Percentiles rank a stretch among this genome's conserved stretches.
phyloP scores from a whole-genome alignment of 2,888 invertebrate genomes.

The Blastobasis adustella region DNA sequence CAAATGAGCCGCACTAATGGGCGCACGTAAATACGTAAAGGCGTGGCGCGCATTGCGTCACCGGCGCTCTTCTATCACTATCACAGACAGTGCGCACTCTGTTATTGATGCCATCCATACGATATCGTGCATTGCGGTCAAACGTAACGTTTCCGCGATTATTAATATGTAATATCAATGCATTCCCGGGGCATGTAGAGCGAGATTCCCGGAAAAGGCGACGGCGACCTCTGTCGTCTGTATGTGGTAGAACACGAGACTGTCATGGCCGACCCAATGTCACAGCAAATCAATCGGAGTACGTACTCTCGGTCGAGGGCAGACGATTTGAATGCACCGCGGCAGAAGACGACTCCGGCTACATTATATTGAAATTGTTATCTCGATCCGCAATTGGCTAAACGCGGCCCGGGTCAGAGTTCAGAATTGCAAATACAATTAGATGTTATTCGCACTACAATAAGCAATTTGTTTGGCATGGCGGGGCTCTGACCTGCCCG shows the following conservation, averaged over 20 bases:
- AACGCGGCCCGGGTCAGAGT: constrained; percentile 5
- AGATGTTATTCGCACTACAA: neutral
- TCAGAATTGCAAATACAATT: constrained; percentile 1
- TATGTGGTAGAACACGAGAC: neutral
- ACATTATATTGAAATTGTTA: neutral
- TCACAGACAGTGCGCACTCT: too few relatives aligned
- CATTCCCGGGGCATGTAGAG: too few relatives aligned
- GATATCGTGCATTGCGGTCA: too few relatives aligned
- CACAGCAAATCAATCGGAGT: neutral
- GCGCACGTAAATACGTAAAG: neutral
- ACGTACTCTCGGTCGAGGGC: too few relatives aligned
- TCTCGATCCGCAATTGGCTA: constrained; percentile 2
- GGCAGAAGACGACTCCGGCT: neutral
- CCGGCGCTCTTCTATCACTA: neutral
- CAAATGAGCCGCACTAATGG: neutral
- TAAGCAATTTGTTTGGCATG: constrained; percentile 1
- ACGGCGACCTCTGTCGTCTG: too few relatives aligned
- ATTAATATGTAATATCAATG: too few relatives aligned
- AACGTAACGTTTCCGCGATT: too few relatives aligned
- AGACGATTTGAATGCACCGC: too few relatives aligned
- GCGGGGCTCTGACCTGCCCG: neutral
- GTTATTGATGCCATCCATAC: too few relatives aligned
- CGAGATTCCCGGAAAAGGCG: too few relatives aligned
- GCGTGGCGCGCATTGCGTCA: neutral
- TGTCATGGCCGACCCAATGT: neutral